phyloP scores from a whole-genome alignment of 1,140 invertebrate species.

The Himalopsyche phryganea region DNA sequence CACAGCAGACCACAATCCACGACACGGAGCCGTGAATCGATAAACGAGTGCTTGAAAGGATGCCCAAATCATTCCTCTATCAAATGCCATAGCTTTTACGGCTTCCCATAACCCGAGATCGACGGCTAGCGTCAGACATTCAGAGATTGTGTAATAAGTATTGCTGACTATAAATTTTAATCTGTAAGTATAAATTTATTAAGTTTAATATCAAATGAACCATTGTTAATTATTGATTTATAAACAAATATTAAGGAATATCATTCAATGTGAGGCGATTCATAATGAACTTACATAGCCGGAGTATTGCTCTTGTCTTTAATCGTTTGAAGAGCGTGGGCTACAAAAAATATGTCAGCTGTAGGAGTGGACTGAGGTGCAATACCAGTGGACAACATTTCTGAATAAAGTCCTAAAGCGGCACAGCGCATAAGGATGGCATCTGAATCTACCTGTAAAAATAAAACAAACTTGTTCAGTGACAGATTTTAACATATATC shows the following conservation, averaged over 20 bases:
- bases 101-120: conserved; percentile 29
- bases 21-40: conserved; percentile 20
- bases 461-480: too few species aligned
- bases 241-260: neutral
- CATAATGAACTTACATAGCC: conserved; percentile 14
- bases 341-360: conserved; percentile 22
- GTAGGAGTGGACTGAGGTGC: conserved; percentile 18
- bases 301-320: conserved; percentile 10
- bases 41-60: conserved; percentile 21
- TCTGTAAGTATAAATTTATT: conserved; percentile 12
- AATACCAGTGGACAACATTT: conserved; percentile 23
- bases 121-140: conserved; percentile 14
- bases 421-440: conserved; percentile 22
- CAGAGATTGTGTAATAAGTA: conserved; percentile 13
- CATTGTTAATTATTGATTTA: too few species aligned
- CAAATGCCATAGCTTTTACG: conserved; percentile 13
- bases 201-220: neutral
- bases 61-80: conserved; percentile 18
- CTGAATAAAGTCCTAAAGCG: conserved; percentile 19
- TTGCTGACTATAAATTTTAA: conserved; percentile 22
- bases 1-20: conserved; percentile 16
- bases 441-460: conserved; percentile 23
- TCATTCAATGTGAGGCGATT: neutral
- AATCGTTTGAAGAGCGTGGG: conserved; percentile 13
- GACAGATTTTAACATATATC: too few species aligned